Evolutionary conservation across 2,113 vertebrate species (phyloP).

Genomic region (Dromiciops gliroides): DNA sequence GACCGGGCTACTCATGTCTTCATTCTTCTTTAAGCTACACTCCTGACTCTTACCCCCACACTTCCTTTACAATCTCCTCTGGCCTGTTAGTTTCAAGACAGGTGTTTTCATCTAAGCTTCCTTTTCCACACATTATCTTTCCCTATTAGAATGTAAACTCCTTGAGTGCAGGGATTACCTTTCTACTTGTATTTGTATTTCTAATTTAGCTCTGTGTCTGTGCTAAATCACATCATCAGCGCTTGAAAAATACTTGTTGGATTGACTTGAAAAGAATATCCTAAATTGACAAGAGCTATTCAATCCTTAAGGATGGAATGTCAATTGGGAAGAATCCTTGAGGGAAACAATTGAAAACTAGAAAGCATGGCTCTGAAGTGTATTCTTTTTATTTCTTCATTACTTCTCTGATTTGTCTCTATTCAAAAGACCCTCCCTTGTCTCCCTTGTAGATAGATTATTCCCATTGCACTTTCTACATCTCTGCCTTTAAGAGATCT

Average conservation of each 20-base stretch:
- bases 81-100: too few species aligned
- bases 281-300: neutral
- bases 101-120: neutral
- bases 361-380: neutral
- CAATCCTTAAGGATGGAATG: neutral
- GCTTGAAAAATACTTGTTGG: neutral
- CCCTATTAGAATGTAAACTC: neutral
- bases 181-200: neutral
- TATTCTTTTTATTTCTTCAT: neutral
- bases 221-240: neutral
- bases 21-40: too few species aligned
- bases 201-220: neutral
- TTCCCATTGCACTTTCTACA: neutral
- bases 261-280: neutral
- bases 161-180: neutral
- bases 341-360: neutral
- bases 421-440: neutral
- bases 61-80: too few species aligned
- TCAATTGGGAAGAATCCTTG: neutral
- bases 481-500: neutral
- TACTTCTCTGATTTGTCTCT: neutral
- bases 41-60: too few species aligned
- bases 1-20: too few species aligned
- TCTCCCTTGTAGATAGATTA: neutral
- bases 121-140: neutral